A percentile compares a stretch with the other conserved stretches of the same genome.
Evolutionary conservation across 2,113 vertebrate species (phyloP).

Genomic region (Phaetusa simplex): DNA sequence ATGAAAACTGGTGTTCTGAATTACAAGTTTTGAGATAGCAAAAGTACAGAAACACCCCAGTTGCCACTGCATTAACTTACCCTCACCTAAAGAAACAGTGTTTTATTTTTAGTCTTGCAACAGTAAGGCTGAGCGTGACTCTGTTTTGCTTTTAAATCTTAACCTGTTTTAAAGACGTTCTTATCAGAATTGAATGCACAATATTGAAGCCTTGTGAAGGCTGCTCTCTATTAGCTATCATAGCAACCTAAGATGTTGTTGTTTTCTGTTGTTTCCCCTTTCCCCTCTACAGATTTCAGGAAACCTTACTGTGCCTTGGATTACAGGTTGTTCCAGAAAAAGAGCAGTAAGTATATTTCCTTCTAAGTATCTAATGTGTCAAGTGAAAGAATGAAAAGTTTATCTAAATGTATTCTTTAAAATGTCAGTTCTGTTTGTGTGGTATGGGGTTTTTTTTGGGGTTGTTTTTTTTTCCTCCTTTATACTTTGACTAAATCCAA

Average conservation of each 20-base stretch:
- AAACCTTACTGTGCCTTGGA: constrained; percentile 91
- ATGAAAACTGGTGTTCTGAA: background rate
- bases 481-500: background rate
- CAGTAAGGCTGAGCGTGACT: background rate
- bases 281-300: constrained; percentile 84
- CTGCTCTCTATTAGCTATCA: background rate
- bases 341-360: constrained; percentile 90
- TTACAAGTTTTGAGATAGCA: background rate
- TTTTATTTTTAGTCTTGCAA: background rate
- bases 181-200: background rate
- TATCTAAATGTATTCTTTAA: background rate
- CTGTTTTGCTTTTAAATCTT: background rate
- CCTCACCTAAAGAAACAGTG: background rate
- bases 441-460: background rate
- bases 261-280: constrained; percentile 51
- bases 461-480: background rate
- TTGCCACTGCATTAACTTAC: background rate
- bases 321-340: constrained; percentile 95
- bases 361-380: constrained; percentile 27
- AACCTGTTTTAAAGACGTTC: background rate
- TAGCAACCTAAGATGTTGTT: constrained; percentile 24
- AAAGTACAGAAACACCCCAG: background rate
- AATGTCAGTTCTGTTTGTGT: background rate
- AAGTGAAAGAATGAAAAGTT: background rate
- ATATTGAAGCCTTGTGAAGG: background rate